A percentile compares a stretch with the other conserved stretches of the same genome.
Conservation (phyloP, 2,113 vertebrate genomes). For the Rhombomys opimus region DNA sequence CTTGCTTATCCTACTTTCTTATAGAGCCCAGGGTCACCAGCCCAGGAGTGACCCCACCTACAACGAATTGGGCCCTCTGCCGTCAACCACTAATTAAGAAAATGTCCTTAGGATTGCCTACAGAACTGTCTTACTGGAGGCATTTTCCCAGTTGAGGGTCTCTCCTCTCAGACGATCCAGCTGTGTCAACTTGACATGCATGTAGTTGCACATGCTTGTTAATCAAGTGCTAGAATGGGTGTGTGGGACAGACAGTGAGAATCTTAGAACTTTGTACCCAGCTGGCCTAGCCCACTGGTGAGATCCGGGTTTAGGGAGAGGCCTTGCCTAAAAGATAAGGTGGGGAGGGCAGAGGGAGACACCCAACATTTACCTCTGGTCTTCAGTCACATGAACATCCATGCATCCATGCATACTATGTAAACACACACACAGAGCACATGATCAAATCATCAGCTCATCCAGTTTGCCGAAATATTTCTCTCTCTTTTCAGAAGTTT, state of each 20-base stretch:
- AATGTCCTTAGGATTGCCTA: not conserved
- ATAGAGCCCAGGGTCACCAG: not conserved
- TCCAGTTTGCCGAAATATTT: too few relatives aligned
- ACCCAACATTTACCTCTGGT: not conserved
- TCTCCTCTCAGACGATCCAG: not conserved
- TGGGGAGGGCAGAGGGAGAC: not conserved
- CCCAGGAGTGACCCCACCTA: not conserved
- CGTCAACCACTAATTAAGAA: not conserved
- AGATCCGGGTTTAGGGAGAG: not conserved
- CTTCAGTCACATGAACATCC: not conserved
- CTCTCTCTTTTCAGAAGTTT: too few relatives aligned
- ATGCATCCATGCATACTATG: not conserved
- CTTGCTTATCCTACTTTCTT: not conserved
- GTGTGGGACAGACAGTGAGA: not conserved
- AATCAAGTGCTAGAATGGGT: not conserved
- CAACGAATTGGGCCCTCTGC: not conserved
- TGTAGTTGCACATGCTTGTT: not conserved
- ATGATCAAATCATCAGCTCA: too few relatives aligned
- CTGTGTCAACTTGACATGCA: not conserved
- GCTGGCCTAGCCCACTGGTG: not conserved
- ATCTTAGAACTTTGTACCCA: not conserved
- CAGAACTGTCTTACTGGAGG: not conserved
- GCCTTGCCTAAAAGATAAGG: not conserved
- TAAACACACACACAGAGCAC: not conserved
- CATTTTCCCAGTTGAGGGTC: not conserved